Conservation (phyloP, 2,888 invertebrate genomes). For the Tenthredo scrophulariae region DNA sequence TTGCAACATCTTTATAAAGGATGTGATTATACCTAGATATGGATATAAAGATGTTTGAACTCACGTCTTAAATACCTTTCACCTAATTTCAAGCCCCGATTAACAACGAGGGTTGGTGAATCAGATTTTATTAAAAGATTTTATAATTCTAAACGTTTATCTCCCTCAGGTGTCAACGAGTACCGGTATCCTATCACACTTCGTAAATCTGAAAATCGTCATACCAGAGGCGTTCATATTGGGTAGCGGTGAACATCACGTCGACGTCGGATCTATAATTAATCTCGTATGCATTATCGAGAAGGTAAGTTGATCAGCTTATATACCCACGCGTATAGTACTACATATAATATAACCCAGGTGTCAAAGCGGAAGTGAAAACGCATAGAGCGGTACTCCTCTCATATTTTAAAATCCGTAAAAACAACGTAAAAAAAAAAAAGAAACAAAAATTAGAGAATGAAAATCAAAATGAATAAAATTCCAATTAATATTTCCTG, state of each 20-base stretch:
- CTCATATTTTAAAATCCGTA: not conserved
- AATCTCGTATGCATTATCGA: conserved; percentile 94
- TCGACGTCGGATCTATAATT: conserved; percentile 93
- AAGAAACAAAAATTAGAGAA: not conserved
- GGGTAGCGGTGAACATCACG: conserved; percentile 91
- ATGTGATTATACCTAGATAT: not conserved
- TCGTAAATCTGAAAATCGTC: conserved; percentile 92
- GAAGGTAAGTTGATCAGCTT: conserved; percentile 83
- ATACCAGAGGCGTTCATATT: conserved; percentile 94
- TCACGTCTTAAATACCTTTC: not conserved
- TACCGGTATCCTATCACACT: conserved; percentile 91
- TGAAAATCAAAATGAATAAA: not conserved
- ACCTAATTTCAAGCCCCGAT: not conserved
- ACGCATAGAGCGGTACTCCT: no score
- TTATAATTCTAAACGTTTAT: not conserved
- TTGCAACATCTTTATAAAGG: not conserved
- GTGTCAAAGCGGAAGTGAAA: not conserved
- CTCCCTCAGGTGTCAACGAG: conserved; percentile 88
- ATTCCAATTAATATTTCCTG: not conserved
- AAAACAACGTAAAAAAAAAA: not conserved
- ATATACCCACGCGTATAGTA: not conserved
- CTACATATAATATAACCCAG: no score
- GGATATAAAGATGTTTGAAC: not conserved
- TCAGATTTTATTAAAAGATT: not conserved
- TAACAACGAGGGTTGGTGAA: not conserved